A percentile compares a stretch with the other conserved stretches of the same genome.
phyloP scores from a whole-genome alignment of 1,140 invertebrate species.

The Hyphantria cunea region DNA sequence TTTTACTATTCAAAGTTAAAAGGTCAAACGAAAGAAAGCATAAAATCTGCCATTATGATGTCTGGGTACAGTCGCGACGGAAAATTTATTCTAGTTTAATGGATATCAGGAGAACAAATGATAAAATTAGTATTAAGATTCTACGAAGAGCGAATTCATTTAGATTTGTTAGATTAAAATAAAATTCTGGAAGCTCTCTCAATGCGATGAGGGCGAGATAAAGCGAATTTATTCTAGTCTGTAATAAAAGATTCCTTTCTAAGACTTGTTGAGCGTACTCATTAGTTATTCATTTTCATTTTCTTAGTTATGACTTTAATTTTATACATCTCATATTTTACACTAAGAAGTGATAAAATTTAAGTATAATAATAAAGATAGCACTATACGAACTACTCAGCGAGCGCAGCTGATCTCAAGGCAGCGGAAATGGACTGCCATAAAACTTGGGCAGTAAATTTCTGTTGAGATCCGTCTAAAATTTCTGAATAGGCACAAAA shows the following conservation, averaged over 20 bases:
- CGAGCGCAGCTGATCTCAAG: conserved; percentile 20
- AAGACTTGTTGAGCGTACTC: conserved; percentile 59
- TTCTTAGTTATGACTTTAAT: conserved; percentile 55
- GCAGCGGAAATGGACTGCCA: conserved; percentile 8
- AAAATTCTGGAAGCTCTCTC: conserved; percentile 33
- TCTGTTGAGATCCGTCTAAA: not conserved
- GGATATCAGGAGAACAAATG: conserved; percentile 25
- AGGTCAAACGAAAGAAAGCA: conserved; percentile 16
- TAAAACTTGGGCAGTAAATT: conserved; percentile 3
- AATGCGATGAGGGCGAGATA: conserved; percentile 37
- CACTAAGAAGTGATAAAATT: conserved; percentile 45
- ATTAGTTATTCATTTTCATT: conserved; percentile 73
- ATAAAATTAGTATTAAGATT: conserved; percentile 40
- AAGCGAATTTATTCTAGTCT: conserved; percentile 37
- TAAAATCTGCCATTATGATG: conserved; percentile 15
- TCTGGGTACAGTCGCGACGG: conserved; percentile 12
- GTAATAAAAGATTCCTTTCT: conserved; percentile 56
- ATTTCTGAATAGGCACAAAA: not conserved
- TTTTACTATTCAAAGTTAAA: conserved; percentile 21
- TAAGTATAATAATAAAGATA: conserved; percentile 41
- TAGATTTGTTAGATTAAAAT: conserved; percentile 33
- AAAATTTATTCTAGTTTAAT: conserved; percentile 15
- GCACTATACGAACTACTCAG: conserved; percentile 17
- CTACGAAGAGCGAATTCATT: conserved; percentile 3
- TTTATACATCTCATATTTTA: conserved; percentile 46